Conservation (phyloP, 2,113 vertebrate genomes). For the Callionymus lyra region DNA sequence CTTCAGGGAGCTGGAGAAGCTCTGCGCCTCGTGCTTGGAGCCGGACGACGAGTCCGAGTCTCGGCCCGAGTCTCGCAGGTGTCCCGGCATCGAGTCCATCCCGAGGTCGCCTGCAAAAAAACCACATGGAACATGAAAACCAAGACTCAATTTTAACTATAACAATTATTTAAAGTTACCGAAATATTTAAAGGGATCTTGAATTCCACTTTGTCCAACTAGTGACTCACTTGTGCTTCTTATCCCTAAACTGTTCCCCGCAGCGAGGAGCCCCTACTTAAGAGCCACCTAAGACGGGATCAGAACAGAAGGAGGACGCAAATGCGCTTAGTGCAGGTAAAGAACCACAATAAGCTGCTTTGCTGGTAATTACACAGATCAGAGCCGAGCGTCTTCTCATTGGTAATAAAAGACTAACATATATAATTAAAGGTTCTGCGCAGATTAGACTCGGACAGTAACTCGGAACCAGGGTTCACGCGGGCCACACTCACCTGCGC, state of each 20-base stretch:
- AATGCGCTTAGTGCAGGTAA: slow-evolving; percentile 67
- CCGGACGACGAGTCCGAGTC: slow-evolving; percentile 81
- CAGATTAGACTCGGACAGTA: slow-evolving; percentile 32
- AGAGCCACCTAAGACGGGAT: slow-evolving; percentile 58
- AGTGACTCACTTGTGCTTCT: slow-evolving; percentile 29
- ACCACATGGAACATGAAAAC: background rate
- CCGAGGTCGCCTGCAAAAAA: slow-evolving; percentile 65
- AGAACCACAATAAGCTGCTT: slow-evolving; percentile 61
- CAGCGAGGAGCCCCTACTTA: slow-evolving; percentile 54
- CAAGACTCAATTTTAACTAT: background rate
- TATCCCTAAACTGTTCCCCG: slow-evolving; percentile 62
- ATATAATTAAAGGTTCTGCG: slow-evolving; percentile 60
- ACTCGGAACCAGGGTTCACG: slow-evolving; percentile 21
- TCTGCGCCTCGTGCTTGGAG: slow-evolving; percentile 79
- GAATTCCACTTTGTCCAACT: slow-evolving; percentile 16
- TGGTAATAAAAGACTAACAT: slow-evolving; percentile 65
- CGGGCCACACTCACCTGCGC: slow-evolving; percentile 32
- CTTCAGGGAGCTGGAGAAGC: slow-evolving; percentile 79
- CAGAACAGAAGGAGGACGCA: slow-evolving; percentile 63
- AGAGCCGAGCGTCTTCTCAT: slow-evolving; percentile 41
- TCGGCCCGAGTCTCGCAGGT: slow-evolving; percentile 76
- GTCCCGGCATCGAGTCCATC: slow-evolving; percentile 89
- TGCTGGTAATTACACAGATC: slow-evolving; percentile 70
- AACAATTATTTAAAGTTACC: background rate
- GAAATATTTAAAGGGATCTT: background rate